Evolutionary conservation across 2,888 invertebrate species (phyloP), one percentile per base, ranked within the genome.

Genomic region (Peribatodes rhomboidaria): DNA sequence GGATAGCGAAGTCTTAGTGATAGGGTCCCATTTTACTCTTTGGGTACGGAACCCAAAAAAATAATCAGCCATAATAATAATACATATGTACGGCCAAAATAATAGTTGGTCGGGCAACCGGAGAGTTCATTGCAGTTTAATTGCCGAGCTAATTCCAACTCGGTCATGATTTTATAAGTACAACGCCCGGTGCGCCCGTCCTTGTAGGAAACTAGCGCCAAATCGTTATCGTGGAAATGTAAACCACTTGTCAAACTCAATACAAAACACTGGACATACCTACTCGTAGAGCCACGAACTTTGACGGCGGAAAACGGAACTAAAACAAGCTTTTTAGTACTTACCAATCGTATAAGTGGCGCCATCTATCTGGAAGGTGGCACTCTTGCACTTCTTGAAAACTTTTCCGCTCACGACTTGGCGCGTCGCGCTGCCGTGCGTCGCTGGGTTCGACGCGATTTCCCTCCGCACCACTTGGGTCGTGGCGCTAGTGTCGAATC

Each of bases 321-420:
- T 68, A 77, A 65, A 63, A 50, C 41, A 61, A 69, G 60, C 56
- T 65, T 55, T 31, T 35, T 16, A 16, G 37, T 16, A 91, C 94
- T 94, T 92, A 97, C 97, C 97, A 92, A 97, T 97, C 71, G 97
- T 97, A 82, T 97, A 97, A 71, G 96, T 96, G 73, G 96, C 97
- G 84, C 97, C 97, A 91, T 97, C 97, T 87, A 97, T 95, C 79
- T 97, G 97, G 87, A 97, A 97, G 68, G 97, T 97, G 57, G 97
- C 97, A 87, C 97, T 97, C 92, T 97, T 97, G 93, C 97, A 97
- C 89, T 97, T 97, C 93, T 96, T 96, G 90, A 96, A 95, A 68
- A 96, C 86, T 80, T 95, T 95, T 65, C 94, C 94, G 79, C 93
- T 94, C 49, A 94, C 93, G 42, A 90, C 88, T 72, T 94, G 94